Evolutionary conservation across 1,140 invertebrate genomes (phyloP).

Genomic region (Metaphire vulgaris): DNA sequence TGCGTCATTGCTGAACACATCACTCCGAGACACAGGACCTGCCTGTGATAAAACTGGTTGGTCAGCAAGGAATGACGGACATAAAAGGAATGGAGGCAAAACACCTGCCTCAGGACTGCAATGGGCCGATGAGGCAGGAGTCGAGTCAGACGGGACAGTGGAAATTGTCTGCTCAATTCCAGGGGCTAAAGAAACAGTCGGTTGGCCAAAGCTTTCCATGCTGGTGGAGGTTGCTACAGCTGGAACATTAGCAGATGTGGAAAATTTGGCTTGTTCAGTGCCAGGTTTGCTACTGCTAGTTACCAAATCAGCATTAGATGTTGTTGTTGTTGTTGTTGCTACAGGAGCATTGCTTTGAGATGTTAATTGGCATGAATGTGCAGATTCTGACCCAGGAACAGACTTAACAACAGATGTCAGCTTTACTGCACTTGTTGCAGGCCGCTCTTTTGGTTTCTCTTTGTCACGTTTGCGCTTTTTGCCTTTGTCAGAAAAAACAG

Average conservation of each 20-base stretch:
- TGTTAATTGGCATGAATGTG: too few relatives aligned
- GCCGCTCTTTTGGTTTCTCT: constrained; percentile 23
- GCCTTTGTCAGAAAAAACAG: constrained; percentile 28
- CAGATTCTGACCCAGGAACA: neutral
- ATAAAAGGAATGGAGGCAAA: neutral
- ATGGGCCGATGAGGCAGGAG: too few relatives aligned
- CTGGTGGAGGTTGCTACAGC: too few relatives aligned
- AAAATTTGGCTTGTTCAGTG: too few relatives aligned
- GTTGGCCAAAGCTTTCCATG: neutral
- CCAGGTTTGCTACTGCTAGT: too few relatives aligned
- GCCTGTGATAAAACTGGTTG: neutral
- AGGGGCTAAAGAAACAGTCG: too few relatives aligned
- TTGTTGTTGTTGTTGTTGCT: too few relatives aligned
- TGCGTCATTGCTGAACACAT: neutral
- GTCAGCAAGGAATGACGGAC: neutral
- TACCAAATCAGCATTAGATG: too few relatives aligned
- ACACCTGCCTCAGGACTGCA: neutral
- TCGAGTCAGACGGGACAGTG: too few relatives aligned
- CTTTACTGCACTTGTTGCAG: neutral
- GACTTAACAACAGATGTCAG: neutral
- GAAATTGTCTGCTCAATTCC: too few relatives aligned
- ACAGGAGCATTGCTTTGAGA: too few relatives aligned
- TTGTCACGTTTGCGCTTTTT: constrained; percentile 28
- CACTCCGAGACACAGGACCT: neutral
- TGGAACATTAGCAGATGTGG: too few relatives aligned